These are phyloP conservation scores for Pluvianellus socialis DNA, from an alignment of 2,113 vertebrate genomes.

Conservation along the genomic window DNA sequence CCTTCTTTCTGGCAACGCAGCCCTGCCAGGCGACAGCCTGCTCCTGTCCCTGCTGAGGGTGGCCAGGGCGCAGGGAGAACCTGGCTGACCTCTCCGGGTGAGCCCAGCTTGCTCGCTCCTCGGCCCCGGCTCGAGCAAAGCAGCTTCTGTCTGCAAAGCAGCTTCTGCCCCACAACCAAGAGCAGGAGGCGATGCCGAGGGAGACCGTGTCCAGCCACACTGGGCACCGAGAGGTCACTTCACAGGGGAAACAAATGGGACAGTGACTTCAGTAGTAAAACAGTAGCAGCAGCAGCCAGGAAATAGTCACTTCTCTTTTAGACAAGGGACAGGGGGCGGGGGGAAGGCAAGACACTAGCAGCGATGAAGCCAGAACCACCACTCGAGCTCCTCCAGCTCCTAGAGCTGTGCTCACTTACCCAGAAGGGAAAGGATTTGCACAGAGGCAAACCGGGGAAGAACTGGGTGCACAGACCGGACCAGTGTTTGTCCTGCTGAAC, in stretches of 20 bases:
- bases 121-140: too few species aligned
- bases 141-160: not conserved
- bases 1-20: not conserved
- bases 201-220: not conserved
- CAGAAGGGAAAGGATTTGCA: not conserved
- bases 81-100: not conserved
- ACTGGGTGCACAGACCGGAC: not conserved
- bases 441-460: not conserved
- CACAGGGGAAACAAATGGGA: not conserved
- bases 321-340: not conserved
- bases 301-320: not conserved
- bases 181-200: not conserved
- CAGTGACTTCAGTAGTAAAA: not conserved
- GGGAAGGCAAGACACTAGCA: not conserved
- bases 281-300: not conserved
- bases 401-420: not conserved
- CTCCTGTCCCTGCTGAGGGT: not conserved
- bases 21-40: too few species aligned
- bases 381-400: not conserved
- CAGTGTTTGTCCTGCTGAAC: too few species aligned
- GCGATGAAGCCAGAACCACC: not conserved
- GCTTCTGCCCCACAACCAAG: not conserved
- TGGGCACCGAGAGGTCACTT: not conserved
- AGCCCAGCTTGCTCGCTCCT: too few species aligned
- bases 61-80: not conserved